phyloP scores from a whole-genome alignment of 2,113 vertebrate genomes.

The Entelurus aequoreus region DNA sequence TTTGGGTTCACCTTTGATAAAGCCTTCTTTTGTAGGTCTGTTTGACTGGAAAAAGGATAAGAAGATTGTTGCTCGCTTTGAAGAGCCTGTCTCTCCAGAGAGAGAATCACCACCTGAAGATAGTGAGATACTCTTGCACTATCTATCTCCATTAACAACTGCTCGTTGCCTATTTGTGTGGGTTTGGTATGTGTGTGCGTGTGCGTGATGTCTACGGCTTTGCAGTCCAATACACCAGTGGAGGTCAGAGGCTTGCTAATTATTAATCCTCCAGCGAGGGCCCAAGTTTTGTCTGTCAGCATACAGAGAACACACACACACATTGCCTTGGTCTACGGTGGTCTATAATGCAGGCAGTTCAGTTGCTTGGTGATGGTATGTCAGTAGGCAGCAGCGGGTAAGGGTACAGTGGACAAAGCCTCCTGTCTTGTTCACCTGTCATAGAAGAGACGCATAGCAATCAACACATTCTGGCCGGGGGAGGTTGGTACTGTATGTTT shows the following conservation, averaged over 20 bases:
- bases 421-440: conserved; percentile 43
- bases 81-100: conserved; percentile 61
- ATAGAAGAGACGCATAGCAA: conserved; percentile 38
- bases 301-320: conserved; percentile 20
- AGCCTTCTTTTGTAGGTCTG: conserved; percentile 52
- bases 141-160: neutral
- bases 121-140: conserved; percentile 51
- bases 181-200: conserved; percentile 28
- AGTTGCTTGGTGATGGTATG: conserved; percentile 53
- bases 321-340: conserved; percentile 30
- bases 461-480: conserved; percentile 58
- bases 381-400: conserved; percentile 14
- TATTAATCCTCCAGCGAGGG: conserved; percentile 51
- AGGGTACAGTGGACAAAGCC: conserved; percentile 45
- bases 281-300: conserved; percentile 14
- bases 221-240: conserved; percentile 47
- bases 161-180: conserved; percentile 19
- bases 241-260: conserved; percentile 72
- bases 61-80: conserved; percentile 62
- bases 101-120: conserved; percentile 51
- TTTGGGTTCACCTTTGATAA: neutral
- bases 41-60: conserved; percentile 75
- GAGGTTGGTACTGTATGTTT: conserved; percentile 49
- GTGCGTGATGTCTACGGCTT: conserved; percentile 44
- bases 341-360: conserved; percentile 41